Conservation (phyloP, 1,140 invertebrate genomes). For the Drosophila athabasca region DNA sequence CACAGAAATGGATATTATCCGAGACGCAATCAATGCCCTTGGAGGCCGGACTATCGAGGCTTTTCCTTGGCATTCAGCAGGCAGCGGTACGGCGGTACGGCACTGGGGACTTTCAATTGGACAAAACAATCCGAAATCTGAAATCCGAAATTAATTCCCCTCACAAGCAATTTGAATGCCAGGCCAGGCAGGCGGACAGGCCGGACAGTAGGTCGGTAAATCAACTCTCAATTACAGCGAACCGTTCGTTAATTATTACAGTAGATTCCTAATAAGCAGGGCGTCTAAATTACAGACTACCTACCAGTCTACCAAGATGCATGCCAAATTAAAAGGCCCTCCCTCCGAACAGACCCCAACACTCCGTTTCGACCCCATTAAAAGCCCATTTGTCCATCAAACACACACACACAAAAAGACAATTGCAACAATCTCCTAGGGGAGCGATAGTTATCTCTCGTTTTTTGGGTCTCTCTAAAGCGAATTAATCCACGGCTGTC, state of each 20-base stretch:
- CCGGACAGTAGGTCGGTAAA: conserved; percentile 47
- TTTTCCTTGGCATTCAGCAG: conserved; percentile 47
- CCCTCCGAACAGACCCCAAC: not conserved
- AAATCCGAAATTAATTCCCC: conserved; percentile 48
- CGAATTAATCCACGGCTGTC: conserved; percentile 40
- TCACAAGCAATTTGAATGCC: conserved; percentile 41
- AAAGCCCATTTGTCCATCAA: conserved; percentile 61
- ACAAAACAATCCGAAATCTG: conserved; percentile 25
- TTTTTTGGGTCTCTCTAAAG: not conserved
- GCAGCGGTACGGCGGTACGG: conserved; percentile 2
- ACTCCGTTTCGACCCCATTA: conserved; percentile 17
- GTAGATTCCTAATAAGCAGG: conserved; percentile 47
- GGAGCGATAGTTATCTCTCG: not conserved
- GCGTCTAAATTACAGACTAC: conserved; percentile 42
- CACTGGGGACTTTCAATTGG: conserved; percentile 39
- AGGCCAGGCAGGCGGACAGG: conserved; percentile 2
- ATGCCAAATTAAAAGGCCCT: conserved; percentile 50
- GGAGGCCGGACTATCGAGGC: conserved; percentile 26
- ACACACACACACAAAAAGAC: not conserved
- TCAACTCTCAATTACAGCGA: conserved; percentile 61
- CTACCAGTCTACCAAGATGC: not conserved
- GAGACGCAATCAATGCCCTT: conserved; percentile 46
- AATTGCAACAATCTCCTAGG: conserved; percentile 20
- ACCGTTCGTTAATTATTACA: conserved; percentile 71
- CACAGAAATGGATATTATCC: conserved; percentile 32